Conservation (phyloP, 2,113 vertebrate species). For the Hirundichthys speculiger region DNA sequence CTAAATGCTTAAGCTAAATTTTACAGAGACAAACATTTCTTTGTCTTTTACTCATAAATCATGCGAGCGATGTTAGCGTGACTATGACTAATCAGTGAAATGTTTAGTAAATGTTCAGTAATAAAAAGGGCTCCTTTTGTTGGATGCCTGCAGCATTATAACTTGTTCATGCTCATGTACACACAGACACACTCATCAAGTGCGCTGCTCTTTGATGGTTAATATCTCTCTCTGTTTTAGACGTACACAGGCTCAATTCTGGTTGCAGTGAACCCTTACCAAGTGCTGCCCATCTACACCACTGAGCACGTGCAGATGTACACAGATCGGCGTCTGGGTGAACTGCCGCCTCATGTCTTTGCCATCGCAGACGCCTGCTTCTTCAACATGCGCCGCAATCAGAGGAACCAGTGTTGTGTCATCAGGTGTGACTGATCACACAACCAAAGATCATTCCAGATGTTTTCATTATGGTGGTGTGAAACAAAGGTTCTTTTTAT, state of each 20-base stretch:
- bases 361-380: conserved; percentile 95
- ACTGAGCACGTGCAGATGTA: conserved; percentile 89
- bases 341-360: conserved; percentile 93
- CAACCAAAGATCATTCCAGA: neutral
- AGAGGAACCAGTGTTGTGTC: conserved; percentile 91
- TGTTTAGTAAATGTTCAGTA: conserved; percentile 1
- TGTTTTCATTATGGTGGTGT: neutral
- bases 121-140: neutral
- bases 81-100: neutral
- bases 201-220: conserved; percentile 20
- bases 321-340: conserved; percentile 86
- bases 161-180: too few relatives aligned
- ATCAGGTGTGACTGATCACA: conserved; percentile 85
- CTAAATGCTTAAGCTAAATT: too few relatives aligned
- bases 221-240: conserved; percentile 71
- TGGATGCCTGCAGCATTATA: too few relatives aligned
- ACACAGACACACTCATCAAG: conserved; percentile 6
- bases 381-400: conserved; percentile 91
- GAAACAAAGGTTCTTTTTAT: neutral
- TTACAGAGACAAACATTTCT: neutral
- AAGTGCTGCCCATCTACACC: conserved; percentile 92
- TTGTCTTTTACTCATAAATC: neutral
- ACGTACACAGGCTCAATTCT: conserved; percentile 97
- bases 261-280: conserved; percentile 96
- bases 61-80: neutral